Evolutionary conservation across 2,888 invertebrate species (phyloP), one percentile per base, ranked within the genome.

Genomic region (Vannuccia rotundouncinata): DNA sequence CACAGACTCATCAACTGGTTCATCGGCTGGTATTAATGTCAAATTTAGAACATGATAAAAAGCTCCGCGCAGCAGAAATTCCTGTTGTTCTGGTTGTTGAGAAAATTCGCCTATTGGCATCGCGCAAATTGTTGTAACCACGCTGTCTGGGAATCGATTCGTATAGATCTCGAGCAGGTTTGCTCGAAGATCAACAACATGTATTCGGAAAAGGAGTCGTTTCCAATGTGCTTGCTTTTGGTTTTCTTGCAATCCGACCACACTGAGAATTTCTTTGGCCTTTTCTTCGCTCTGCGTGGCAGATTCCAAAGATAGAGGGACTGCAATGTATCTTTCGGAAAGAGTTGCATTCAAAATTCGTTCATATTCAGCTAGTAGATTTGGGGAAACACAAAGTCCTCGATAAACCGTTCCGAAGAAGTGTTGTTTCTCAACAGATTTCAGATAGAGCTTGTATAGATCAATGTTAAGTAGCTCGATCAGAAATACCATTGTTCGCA

Each of bases 391-490:
- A 1, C n/a, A 22, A n/a, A 75, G 25, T 22, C 75, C 75, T 29
- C 75, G 75, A 28, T 75, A 75, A 30, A 75, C 75, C n/a, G 2
- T 75, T 5, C 5, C 28, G n/a, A 22, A 22, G 28, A 29, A 75
- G 0, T 29, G 30, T 5, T 29, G 75, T 0, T 29, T 30, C 75
- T 29, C 10, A n/a, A 22, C 22, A 22, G 29, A 5, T 22, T 17
- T 75, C 73, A 83, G 83, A 73, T 83, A 84, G 5, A 45, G 17
- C 74, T 83, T 83, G 74, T 76, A 83, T 25, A 84, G 75, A 76
- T 84, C 84, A 1, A 84, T 83, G 66, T 84, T 84, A 29, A 84
- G 81, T 2, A 84, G 81, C 79, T 83, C 84, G 0, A 84, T 82
- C 25, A 84, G 81, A 45, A 83, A 84, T 0, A 83, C 81, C 17